Conservation (phyloP, 1,140 invertebrate genomes). For the Neodiprion pinetum region DNA sequence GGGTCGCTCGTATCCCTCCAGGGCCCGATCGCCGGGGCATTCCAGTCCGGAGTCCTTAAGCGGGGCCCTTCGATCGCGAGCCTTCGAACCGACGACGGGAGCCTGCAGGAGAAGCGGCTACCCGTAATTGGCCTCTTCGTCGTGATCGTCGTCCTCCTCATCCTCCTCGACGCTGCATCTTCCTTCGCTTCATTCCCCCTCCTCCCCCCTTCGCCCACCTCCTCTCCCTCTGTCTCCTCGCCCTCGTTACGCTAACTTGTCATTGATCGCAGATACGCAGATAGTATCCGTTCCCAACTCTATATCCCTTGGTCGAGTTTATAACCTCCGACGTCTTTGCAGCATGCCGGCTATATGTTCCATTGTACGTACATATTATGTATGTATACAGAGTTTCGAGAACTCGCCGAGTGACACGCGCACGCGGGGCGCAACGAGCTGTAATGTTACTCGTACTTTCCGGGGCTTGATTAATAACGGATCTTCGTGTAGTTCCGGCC, state of each 20-base stretch:
- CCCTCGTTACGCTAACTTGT: constrained; percentile 56
- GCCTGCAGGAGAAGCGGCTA: neutral
- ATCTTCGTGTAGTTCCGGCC: neutral
- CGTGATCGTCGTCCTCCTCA: constrained; percentile 22
- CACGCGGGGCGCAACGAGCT: neutral
- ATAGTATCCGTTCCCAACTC: constrained; percentile 37
- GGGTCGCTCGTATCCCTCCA: constrained; percentile 37
- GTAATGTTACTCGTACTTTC: neutral
- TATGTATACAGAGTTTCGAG: too few relatives aligned
- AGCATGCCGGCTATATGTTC: neutral
- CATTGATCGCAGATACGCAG: constrained; percentile 50
- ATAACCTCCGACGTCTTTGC: neutral
- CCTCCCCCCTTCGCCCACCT: constrained; percentile 33
- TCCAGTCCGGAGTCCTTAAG: constrained; percentile 22
- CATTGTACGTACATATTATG: neutral
- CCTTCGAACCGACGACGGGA: neutral
- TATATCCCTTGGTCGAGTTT: constrained; percentile 2
- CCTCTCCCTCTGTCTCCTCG: constrained; percentile 16
- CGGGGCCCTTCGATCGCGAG: neutral
- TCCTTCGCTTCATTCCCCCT: constrained; percentile 10
- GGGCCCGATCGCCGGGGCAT: constrained; percentile 38
- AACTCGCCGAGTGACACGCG: too few relatives aligned
- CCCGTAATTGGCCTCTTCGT: constrained; percentile 10
- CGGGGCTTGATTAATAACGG: neutral
- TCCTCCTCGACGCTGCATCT: constrained; percentile 14